Evolutionary conservation across 2,797 vertebrate species (phyloP).

Genomic region (Tamandua tetradactyla): DNA sequence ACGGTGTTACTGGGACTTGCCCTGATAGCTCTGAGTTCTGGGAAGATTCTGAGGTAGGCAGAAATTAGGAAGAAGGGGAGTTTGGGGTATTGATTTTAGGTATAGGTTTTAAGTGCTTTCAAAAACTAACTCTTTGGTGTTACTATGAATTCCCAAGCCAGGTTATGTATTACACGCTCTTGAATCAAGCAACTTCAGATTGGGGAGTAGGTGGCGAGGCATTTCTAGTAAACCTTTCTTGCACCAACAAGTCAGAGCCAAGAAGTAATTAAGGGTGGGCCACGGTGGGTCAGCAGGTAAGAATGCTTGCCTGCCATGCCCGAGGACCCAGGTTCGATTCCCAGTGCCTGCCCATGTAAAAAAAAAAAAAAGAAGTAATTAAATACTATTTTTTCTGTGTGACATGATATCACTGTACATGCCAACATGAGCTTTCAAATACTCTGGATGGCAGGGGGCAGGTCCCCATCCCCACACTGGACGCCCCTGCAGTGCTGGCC

Average conservation of each 20-base stretch:
- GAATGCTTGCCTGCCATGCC: too few relatives aligned
- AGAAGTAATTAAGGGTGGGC: neutral
- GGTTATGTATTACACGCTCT: neutral
- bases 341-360: too few relatives aligned
- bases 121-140: neutral
- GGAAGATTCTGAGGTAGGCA: neutral
- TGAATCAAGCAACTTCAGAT: neutral
- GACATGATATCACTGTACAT: neutral
- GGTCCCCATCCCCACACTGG: neutral
- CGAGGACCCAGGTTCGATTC: too few relatives aligned
- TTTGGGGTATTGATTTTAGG: neutral
- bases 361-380: too few relatives aligned
- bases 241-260: neutral
- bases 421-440: neutral
- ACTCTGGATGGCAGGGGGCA: too few relatives aligned
- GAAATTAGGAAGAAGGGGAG: neutral
- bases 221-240: conserved; percentile 13
- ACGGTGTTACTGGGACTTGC: fast-evolving
- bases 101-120: neutral
- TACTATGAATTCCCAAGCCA: neutral
- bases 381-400: neutral
- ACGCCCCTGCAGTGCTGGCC: neutral
- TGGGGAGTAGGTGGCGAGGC: neutral
- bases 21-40: neutral
- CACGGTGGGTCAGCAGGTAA: too few relatives aligned